Conservation (phyloP, 2,113 vertebrate genomes). For the Edolisoma coerulescens region DNA sequence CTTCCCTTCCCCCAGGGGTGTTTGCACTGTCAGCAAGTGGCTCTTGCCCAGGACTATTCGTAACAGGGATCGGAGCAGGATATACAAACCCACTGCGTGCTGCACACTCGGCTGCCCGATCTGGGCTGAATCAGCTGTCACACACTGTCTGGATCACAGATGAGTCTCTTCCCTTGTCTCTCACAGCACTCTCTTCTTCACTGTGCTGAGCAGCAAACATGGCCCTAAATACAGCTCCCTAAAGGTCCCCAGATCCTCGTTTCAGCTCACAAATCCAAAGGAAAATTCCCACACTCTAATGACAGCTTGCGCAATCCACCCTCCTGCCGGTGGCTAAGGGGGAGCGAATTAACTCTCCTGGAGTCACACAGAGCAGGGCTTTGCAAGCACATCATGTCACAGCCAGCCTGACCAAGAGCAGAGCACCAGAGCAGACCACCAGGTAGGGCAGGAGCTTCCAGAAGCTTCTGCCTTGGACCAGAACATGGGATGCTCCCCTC, state of each 20-base stretch:
- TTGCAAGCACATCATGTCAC: not conserved
- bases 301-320: not conserved
- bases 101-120: not conserved
- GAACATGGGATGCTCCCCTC: not conserved
- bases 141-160: not conserved
- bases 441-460: not conserved
- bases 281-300: not conserved
- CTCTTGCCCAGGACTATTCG: not conserved
- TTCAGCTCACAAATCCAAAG: not conserved
- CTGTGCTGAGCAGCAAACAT: not conserved
- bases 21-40: not conserved
- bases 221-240: not conserved
- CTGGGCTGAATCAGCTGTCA: slow-evolving; percentile 53
- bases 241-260: not conserved
- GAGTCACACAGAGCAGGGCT: not conserved
- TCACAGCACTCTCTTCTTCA: not conserved
- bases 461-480: not conserved
- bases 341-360: not conserved
- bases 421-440: not conserved
- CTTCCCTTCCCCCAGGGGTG: not conserved
- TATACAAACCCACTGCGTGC: not conserved
- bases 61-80: not conserved
- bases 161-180: not conserved
- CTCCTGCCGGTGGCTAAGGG: not conserved
- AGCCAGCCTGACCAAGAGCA: not conserved